These are phyloP conservation scores for Rattus rattus DNA, from an alignment of 2,113 vertebrate genomes.

Conservation along the genomic window DNA sequence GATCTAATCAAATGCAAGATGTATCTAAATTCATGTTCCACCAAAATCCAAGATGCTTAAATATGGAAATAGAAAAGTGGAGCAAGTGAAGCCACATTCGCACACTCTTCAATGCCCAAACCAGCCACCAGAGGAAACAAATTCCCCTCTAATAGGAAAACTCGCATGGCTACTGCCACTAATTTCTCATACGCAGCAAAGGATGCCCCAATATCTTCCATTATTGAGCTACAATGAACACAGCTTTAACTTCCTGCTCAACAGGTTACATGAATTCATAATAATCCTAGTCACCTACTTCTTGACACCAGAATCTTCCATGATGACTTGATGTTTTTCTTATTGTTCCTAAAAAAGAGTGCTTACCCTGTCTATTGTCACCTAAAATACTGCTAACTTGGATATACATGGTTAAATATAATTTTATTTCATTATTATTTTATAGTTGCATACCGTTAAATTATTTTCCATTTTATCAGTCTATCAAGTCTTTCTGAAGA, in stretches of 20 bases:
- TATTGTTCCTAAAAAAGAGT: not conserved
- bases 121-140: not conserved
- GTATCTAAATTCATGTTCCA: conserved; percentile 81
- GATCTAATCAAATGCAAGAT: conserved; percentile 84
- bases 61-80: conserved; percentile 80
- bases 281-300: not conserved
- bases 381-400: not conserved
- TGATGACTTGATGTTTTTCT: not conserved
- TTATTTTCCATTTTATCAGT: conserved; percentile 40
- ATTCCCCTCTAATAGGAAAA: not conserved
- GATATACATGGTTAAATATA: not conserved
- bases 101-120: conserved; percentile 37
- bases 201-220: not conserved
- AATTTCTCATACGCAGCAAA: not conserved
- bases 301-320: not conserved
- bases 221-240: not conserved
- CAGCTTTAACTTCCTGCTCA: not conserved
- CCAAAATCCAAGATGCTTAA: conserved; percentile 80
- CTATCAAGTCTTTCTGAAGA: conserved; percentile 57
- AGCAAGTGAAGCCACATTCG: conserved; percentile 70
- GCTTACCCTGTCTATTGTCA: not conserved
- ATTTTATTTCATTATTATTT: conserved; percentile 47
- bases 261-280: not conserved
- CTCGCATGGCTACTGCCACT: not conserved
- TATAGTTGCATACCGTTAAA: not conserved